Percentiles rank a stretch among this genome's conserved stretches.
Conservation (phyloP, 2,113 vertebrate species). For the Edolisoma coerulescens region DNA sequence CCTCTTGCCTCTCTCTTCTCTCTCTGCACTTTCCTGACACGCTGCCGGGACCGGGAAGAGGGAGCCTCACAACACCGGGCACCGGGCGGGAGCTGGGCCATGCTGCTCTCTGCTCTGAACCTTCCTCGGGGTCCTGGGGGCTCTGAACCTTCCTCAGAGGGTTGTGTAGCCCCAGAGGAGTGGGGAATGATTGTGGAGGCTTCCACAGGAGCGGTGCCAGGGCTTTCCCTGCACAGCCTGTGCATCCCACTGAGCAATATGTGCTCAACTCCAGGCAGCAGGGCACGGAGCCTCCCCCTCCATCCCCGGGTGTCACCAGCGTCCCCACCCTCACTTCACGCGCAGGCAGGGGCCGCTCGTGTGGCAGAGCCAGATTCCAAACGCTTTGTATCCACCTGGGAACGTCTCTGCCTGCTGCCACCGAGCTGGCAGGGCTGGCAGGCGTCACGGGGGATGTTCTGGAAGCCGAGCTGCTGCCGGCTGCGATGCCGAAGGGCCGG, state of each 20-base stretch:
- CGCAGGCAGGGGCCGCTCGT: accelerated
- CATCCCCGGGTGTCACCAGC: accelerated
- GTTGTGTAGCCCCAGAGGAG: neutral
- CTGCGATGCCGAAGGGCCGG: accelerated
- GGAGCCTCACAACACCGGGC: neutral
- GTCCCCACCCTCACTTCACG: neutral
- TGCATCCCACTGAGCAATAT: neutral
- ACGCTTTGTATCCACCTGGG: neutral
- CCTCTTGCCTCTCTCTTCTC: neutral
- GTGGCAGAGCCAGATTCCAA: neutral
- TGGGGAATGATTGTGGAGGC: neutral
- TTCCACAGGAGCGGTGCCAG: neutral
- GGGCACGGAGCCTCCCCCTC: neutral
- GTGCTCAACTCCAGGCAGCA: neutral
- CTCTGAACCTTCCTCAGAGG: neutral
- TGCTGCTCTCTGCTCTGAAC: accelerated
- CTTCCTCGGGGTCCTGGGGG: accelerated
- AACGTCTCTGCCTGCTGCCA: neutral
- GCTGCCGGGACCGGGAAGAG: neutral
- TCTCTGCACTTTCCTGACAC: neutral
- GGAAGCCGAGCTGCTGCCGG: neutral
- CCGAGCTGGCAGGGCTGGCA: neutral
- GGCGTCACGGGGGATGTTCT: neutral
- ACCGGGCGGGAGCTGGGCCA: accelerated
- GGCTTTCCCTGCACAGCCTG: neutral